Percentiles rank a stretch among this genome's conserved stretches.
These are phyloP conservation scores for Axea sp. DNA, from an alignment of 2,888 invertebrate genomes.

Conservation along the genomic window DNA sequence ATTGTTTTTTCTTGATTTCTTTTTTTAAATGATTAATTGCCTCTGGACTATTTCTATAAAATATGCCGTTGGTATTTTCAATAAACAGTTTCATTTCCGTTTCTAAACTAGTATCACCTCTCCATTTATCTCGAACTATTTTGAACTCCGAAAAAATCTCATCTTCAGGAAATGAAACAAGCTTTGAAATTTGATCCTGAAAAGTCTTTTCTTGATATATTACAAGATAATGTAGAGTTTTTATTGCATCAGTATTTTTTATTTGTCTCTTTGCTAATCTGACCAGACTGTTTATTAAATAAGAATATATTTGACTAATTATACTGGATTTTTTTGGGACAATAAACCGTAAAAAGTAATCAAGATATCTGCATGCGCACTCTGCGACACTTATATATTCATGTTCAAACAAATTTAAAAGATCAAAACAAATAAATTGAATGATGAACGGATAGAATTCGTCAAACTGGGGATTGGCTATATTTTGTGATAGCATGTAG, in stretches of 20 bases:
- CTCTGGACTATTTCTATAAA: conserved; percentile 20
- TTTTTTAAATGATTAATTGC: conserved; percentile 20
- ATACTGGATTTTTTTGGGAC: conserved; percentile 78
- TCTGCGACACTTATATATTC: conserved; percentile 72
- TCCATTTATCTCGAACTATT: conserved; percentile 71
- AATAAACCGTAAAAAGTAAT: conserved; percentile 78
- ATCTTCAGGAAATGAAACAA: conserved; percentile 82
- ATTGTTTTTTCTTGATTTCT: conserved; percentile 27
- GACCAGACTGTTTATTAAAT: conserved; percentile 81
- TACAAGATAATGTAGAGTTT: conserved; percentile 80
- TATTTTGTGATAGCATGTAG: conserved; percentile 77
- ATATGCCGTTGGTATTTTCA: conserved; percentile 15
- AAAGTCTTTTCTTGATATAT: conserved; percentile 31
- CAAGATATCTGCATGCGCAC: conserved; percentile 77
- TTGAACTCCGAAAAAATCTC: conserved; percentile 75
- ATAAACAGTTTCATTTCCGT: conserved; percentile 36
- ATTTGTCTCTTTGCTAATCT: conserved; percentile 73
- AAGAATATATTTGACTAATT: conserved; percentile 80
- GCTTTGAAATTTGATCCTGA: conserved; percentile 75
- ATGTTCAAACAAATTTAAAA: conserved; percentile 80
- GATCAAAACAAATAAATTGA: conserved; percentile 81
- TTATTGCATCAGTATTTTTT: conserved; percentile 71
- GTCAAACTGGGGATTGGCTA: conserved; percentile 73
- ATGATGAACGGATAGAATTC: conserved; percentile 81
- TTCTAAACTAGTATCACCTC: conserved; percentile 49